Conservation (phyloP, 2,113 vertebrate species). For the Macquaria australasica region DNA sequence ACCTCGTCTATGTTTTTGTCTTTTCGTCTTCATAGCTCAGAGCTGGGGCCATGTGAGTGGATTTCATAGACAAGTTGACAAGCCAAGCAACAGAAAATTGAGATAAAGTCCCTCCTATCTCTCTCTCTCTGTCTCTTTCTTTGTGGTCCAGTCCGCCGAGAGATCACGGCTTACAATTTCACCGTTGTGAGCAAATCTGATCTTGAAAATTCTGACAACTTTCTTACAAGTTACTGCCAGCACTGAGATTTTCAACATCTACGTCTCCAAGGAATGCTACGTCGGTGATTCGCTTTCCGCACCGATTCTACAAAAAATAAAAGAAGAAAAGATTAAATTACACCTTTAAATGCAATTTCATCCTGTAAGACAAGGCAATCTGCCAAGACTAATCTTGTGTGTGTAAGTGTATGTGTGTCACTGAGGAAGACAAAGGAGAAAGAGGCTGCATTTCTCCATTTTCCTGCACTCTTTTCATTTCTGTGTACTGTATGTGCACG, state of each 20-base stretch:
- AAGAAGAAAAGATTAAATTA: constrained; percentile 68
- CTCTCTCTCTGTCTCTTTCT: constrained; percentile 9
- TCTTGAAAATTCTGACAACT: constrained; percentile 50
- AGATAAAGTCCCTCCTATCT: constrained; percentile 45
- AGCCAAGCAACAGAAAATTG: constrained; percentile 54
- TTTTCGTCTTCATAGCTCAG: constrained; percentile 39
- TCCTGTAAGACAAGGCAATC: constrained; percentile 70
- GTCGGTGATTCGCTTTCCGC: constrained; percentile 44
- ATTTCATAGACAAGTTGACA: constrained; percentile 55
- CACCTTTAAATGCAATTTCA: constrained; percentile 72
- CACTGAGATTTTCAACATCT: constrained; percentile 38
- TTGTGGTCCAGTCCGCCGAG: constrained; percentile 32
- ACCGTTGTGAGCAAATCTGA: constrained; percentile 58
- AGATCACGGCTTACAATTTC: constrained; percentile 50
- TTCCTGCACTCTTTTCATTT: constrained; percentile 25
- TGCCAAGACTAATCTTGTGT: constrained; percentile 51
- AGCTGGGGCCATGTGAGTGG: constrained; percentile 49
- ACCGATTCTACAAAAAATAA: constrained; percentile 36
- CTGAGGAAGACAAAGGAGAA: constrained; percentile 12
- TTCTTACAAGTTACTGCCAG: constrained; percentile 48
- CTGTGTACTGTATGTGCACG: constrained; percentile 18
- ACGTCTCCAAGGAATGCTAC: constrained; percentile 41
- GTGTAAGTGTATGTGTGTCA: constrained; percentile 30
- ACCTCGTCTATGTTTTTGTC: constrained; percentile 48
- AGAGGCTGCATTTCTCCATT: not conserved